Percentiles rank a stretch among this genome's conserved stretches.
phyloP scores from a whole-genome alignment of 1,140 invertebrate genomes.

The Heliothis subflexa region DNA sequence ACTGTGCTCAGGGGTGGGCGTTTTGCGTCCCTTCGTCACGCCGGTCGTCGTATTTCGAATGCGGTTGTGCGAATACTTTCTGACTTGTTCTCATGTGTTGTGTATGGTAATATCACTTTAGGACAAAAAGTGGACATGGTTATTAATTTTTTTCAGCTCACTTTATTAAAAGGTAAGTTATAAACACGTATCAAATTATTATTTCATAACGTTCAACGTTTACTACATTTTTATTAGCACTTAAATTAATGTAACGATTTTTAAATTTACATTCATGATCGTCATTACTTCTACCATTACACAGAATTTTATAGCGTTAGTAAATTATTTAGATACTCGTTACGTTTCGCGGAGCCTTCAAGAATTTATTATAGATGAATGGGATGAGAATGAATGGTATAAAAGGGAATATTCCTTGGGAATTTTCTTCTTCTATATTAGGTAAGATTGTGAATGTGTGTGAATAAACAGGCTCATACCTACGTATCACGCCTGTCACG shows the following conservation, averaged over 20 bases:
- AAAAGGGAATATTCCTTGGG: neutral
- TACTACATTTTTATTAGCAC: conserved; percentile 28
- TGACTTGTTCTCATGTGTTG: conserved; percentile 33
- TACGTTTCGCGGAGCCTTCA: neutral
- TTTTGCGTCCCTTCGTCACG: conserved; percentile 25
- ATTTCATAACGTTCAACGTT: conserved; percentile 13
- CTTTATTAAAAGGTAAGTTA: conserved; percentile 30
- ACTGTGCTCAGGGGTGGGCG: conserved; percentile 42
- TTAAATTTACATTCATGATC: conserved; percentile 26
- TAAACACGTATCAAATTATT: conserved; percentile 15
- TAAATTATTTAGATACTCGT: conserved; percentile 3
- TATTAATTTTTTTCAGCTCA: neutral
- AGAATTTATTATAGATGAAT: neutral
- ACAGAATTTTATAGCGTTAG: conserved; percentile 14
- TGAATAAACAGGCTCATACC: conserved; percentile 29
- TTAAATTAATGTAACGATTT: conserved; percentile 27
- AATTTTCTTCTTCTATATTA: conserved; percentile 5
- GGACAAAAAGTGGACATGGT: conserved; percentile 34
- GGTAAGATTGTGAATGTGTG: neutral
- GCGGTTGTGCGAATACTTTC: conserved; percentile 46
- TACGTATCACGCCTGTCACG: conserved; percentile 24
- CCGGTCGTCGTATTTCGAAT: conserved; percentile 48
- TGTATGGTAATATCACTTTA: conserved; percentile 25
- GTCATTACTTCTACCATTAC: conserved; percentile 1
- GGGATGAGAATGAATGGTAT: neutral